These are phyloP conservation scores for Arenaria interpres DNA, from an alignment of 2,113 vertebrate genomes.

Conservation along the genomic window DNA sequence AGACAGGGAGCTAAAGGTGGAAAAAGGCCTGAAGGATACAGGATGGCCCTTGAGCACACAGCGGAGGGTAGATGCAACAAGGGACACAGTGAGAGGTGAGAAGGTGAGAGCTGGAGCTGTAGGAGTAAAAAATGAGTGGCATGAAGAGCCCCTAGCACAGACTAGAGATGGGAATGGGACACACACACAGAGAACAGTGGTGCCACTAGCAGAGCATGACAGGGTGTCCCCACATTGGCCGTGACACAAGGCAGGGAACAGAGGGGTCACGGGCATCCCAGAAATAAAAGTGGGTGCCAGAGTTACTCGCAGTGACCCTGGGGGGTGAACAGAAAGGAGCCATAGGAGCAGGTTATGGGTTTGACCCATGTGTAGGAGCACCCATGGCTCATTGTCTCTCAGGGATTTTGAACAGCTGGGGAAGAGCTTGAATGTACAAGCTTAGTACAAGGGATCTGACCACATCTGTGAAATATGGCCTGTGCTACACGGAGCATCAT, in stretches of 20 bases:
- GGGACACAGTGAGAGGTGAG: background rate
- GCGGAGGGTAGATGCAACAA: background rate
- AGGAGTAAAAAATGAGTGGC: background rate
- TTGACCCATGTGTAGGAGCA: background rate
- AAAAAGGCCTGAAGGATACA: background rate
- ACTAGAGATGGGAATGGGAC: background rate
- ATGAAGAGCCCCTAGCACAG: background rate
- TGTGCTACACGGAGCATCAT: background rate
- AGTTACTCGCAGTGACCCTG: background rate
- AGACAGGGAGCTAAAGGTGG: background rate
- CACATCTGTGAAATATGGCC: background rate
- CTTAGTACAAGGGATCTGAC: background rate
- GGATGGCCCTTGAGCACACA: background rate
- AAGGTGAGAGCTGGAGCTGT: background rate
- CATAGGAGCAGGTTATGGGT: background rate
- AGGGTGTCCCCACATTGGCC: background rate
- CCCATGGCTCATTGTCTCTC: background rate
- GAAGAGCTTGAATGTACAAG: background rate
- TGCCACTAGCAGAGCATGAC: background rate
- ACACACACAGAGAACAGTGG: rapidly evolving
- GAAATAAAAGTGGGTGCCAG: background rate
- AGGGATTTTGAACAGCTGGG: background rate
- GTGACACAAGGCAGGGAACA: background rate
- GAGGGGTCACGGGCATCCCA: background rate
- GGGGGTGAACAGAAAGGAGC: background rate